Evolutionary conservation across 35 echinoderm and acorn worm genomes (phyloP).

Genomic region (Lytechinus variegatus): DNA sequence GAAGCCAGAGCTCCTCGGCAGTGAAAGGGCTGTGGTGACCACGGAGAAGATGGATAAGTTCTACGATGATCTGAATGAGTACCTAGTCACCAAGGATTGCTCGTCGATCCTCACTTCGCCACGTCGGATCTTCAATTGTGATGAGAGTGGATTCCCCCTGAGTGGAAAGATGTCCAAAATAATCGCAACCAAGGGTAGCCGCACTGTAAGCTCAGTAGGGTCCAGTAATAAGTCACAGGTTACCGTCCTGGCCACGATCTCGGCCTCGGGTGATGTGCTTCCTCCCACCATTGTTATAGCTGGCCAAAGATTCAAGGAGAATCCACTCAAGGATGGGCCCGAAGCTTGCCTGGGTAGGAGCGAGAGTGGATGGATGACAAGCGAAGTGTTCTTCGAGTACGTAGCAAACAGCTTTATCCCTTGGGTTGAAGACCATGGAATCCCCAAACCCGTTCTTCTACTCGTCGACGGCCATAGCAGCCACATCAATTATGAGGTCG

Average conservation of each 20-base stretch:
- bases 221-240: slow-evolving; percentile 45
- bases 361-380: slow-evolving; percentile 48
- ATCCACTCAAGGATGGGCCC: slow-evolving; percentile 43
- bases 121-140: slow-evolving; percentile 59
- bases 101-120: slow-evolving; percentile 40
- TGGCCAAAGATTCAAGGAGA: background rate
- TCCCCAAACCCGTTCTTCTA: slow-evolving; percentile 18
- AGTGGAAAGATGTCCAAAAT: slow-evolving; percentile 53
- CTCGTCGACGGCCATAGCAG: slow-evolving; percentile 15
- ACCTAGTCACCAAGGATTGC: background rate
- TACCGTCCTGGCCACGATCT: slow-evolving; percentile 55
- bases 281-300: slow-evolving; percentile 44
- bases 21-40: background rate
- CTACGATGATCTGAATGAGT: background rate
- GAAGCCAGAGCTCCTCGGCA: background rate
- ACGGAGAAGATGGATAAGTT: slow-evolving; percentile 41
- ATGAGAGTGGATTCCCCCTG: slow-evolving; percentile 67
- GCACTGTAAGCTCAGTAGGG: slow-evolving; percentile 36
- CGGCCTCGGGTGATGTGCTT: slow-evolving; percentile 55
- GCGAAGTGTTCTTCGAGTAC: slow-evolving; percentile 54
- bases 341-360: slow-evolving; percentile 33
- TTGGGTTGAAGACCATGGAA: background rate
- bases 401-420: slow-evolving; percentile 45
- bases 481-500: slow-evolving; percentile 48
- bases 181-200: slow-evolving; percentile 35